A percentile compares a stretch with the other conserved stretches of the same genome.
Conservation (phyloP, 92 coral and sea anemone species). For the Porites cylindrica region DNA sequence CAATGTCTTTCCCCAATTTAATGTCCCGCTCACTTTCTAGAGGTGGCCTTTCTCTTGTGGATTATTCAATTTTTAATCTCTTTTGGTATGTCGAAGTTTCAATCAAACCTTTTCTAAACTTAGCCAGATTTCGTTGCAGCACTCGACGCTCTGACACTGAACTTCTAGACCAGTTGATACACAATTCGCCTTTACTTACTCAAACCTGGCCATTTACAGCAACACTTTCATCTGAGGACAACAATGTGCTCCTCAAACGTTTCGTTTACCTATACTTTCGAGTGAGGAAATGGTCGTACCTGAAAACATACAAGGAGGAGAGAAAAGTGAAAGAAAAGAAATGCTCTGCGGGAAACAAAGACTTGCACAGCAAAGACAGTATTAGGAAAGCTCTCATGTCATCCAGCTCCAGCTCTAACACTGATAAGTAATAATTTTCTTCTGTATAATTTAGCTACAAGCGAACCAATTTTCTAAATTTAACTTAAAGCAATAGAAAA, state of each 20-base stretch:
- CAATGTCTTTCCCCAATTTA: slow-evolving; percentile 53
- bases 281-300: slow-evolving; percentile 56
- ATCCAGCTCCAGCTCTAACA: background rate
- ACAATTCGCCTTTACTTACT: too few relatives aligned
- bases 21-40: slow-evolving; percentile 41
- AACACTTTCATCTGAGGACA: too few relatives aligned
- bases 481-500: too few relatives aligned
- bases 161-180: too few relatives aligned
- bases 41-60: slow-evolving; percentile 54
- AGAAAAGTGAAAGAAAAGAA: slow-evolving; percentile 20
- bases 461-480: too few relatives aligned
- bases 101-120: slow-evolving; percentile 46
- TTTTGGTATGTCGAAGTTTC: slow-evolving; percentile 55
- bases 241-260: too few relatives aligned
- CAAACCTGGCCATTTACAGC: too few relatives aligned
- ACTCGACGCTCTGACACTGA: too few relatives aligned
- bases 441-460: background rate
- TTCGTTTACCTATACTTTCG: slow-evolving; percentile 29
- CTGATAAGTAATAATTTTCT: background rate
- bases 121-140: background rate
- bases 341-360: background rate
- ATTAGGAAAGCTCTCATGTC: slow-evolving; percentile 51
- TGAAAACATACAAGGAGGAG: slow-evolving; percentile 44
- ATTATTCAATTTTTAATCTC: slow-evolving; percentile 28
- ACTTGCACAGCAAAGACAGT: slow-evolving; percentile 57